Conservation (phyloP, 2,888 invertebrate genomes). For the Timandra comae region DNA sequence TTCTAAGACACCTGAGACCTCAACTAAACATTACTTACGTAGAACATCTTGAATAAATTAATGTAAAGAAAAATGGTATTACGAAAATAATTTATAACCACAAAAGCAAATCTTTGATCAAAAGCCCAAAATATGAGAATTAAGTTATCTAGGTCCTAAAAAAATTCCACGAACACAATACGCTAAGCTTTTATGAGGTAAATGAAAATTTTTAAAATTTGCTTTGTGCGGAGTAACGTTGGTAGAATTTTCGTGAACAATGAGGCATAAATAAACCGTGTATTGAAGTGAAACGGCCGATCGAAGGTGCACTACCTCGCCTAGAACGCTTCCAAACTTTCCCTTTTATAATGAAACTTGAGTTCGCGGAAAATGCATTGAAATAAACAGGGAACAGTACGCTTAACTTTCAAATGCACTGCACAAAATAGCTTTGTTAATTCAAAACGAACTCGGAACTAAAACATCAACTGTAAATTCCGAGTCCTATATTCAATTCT, state of each 20-base stretch:
- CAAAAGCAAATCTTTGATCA: too few species aligned
- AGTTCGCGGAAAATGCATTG: slow-evolving; percentile 55
- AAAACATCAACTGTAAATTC: slow-evolving; percentile 36
- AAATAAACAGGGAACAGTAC: slow-evolving; percentile 56
- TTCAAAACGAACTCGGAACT: slow-evolving; percentile 48
- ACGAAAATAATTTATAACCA: too few species aligned
- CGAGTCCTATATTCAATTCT: slow-evolving; percentile 23
- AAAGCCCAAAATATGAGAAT: too few species aligned
- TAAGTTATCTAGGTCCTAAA: too few species aligned
- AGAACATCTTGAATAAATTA: too few species aligned
- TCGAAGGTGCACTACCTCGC: slow-evolving; percentile 13
- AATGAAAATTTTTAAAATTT: slow-evolving; percentile 8
- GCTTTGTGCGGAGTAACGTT: slow-evolving; percentile 1
- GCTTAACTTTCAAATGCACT: slow-evolving; percentile 57
- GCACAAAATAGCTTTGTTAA: slow-evolving; percentile 57
- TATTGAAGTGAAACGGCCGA: slow-evolving; percentile 30
- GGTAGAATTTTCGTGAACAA: slow-evolving; percentile 29
- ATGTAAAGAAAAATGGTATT: too few species aligned
- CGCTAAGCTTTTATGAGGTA: background rate
- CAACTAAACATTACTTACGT: too few species aligned
- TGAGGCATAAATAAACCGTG: slow-evolving; percentile 31
- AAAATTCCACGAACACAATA: too few species aligned
- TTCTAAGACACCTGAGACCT: too few species aligned
- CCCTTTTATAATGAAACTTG: slow-evolving; percentile 55
- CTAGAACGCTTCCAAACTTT: slow-evolving; percentile 48